phyloP scores from a whole-genome alignment of 2,113 vertebrate species.

The Cheilinus undulatus region DNA sequence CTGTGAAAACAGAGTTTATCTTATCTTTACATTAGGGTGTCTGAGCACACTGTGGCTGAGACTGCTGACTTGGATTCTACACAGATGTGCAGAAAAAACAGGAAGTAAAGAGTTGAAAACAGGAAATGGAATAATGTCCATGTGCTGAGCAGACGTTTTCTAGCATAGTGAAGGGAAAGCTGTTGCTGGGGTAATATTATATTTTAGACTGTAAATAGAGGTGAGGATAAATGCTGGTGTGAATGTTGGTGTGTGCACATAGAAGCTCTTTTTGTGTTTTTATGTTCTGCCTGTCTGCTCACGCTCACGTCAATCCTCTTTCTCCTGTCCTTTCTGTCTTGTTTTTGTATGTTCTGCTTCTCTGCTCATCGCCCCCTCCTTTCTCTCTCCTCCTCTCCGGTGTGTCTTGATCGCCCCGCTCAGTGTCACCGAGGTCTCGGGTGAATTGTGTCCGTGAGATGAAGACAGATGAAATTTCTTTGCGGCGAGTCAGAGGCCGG shows the following conservation, averaged over 20 bases:
- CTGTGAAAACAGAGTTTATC: no score
- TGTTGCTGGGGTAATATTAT: neutral
- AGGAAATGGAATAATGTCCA: neutral
- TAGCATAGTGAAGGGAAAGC: neutral
- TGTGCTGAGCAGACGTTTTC: neutral
- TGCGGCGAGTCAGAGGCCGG: neutral
- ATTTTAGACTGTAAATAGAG: no score
- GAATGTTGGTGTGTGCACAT: neutral
- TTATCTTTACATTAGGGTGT: neutral
- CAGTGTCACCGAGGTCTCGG: neutral
- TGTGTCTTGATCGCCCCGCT: neutral
- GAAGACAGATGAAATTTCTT: slow-evolving; percentile 39
- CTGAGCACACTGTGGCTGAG: neutral
- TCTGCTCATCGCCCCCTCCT: neutral
- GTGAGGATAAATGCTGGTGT: no score
- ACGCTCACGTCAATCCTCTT: neutral
- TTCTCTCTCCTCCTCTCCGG: neutral
- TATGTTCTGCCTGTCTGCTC: slow-evolving; percentile 12
- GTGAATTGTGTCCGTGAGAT: slow-evolving; percentile 28
- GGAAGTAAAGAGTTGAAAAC: neutral
- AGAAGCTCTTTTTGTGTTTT: neutral
- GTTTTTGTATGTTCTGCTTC: slow-evolving; percentile 3
- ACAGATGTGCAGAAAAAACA: neutral
- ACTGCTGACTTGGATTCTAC: neutral
- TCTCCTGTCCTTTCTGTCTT: neutral